Conservation (phyloP, 2,113 vertebrate species). For the Acrocephalus arundinaceus region DNA sequence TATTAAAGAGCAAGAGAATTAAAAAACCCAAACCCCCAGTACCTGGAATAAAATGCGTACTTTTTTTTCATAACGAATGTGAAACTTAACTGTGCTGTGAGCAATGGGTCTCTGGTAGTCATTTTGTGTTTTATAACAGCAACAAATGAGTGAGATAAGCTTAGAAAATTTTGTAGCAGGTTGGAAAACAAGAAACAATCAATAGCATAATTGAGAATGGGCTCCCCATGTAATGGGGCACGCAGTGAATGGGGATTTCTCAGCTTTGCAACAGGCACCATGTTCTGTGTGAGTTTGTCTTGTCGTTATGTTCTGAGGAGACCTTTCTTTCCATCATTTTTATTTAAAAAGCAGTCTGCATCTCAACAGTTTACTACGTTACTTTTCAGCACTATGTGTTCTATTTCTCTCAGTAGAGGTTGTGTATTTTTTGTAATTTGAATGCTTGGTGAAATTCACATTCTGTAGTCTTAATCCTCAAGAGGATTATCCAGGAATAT, state of each 20-base stretch:
- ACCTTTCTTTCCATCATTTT: not conserved
- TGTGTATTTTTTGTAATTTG: not conserved
- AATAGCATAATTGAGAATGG: not conserved
- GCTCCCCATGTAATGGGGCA: accelerated
- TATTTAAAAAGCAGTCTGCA: not conserved
- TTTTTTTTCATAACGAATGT: not conserved
- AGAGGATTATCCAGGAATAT: not conserved
- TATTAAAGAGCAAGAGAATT: not conserved
- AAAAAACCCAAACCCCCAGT: not conserved
- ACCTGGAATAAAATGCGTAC: not conserved
- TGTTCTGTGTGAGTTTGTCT: not conserved
- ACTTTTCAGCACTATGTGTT: not conserved
- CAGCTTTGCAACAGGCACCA: not conserved
- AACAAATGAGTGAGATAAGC: not conserved
- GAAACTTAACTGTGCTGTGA: not conserved
- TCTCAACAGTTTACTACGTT: not conserved
- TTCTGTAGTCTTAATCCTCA: not conserved
- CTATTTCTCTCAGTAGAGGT: not conserved
- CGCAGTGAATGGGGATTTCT: not conserved
- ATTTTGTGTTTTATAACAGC: not conserved
- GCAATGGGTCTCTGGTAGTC: not conserved
- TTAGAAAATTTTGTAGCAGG: not conserved
- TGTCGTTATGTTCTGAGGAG: not conserved
- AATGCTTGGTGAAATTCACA: not conserved
- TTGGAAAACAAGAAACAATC: not conserved